Evolutionary conservation across 2,113 vertebrate species (phyloP), one percentile per base, ranked within the genome.

Genomic region (Rhadina sibilatrix): DNA sequence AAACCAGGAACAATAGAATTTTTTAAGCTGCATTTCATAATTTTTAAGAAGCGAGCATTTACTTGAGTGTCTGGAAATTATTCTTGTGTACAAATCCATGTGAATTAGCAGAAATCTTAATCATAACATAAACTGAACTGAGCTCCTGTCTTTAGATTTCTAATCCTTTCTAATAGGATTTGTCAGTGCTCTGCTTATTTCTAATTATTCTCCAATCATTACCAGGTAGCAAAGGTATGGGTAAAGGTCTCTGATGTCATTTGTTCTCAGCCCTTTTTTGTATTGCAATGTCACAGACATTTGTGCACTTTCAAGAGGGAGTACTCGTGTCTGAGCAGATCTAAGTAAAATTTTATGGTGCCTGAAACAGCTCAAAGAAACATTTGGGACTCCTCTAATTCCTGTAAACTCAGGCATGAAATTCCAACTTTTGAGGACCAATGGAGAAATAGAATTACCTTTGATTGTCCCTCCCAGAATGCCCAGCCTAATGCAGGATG

Each of bases 241-340:
- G 4, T 59, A 60, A 70, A 63, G 2, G 23, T 56, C 70, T 76
- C 53, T 76, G 37, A 40, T 53, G 9, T 49, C 6, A 25, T 68
- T 47, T 85, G 5, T 56, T 64, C 53, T 88, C 40, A 57, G 54
- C 6, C 0, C 0, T 33, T 1, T 1, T 50, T 61, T 4, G 0
- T 23, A 61, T 24, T 57, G 28, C 50, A 69, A 19, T 79, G 38
- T 23, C 59, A 47, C 56, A 72, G 64, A 42, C 35, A 25, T 85
- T 53, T 49, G 57, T 1, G 10, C 27, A 52, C 31, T 60, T 75
- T 49, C 9, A 4, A 8, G 2, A 49, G 13, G 15, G 18, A 60
- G 47, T 64, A 24, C 23, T 82, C 14, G 1, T 11, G n/a, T 40
- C 70, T 76, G 49, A 93, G 56, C 27, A 82, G 71, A 74, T 77